These are phyloP conservation scores for Oplegnathus fasciatus DNA, from an alignment of 2,113 vertebrate species.

Conservation along the genomic window DNA sequence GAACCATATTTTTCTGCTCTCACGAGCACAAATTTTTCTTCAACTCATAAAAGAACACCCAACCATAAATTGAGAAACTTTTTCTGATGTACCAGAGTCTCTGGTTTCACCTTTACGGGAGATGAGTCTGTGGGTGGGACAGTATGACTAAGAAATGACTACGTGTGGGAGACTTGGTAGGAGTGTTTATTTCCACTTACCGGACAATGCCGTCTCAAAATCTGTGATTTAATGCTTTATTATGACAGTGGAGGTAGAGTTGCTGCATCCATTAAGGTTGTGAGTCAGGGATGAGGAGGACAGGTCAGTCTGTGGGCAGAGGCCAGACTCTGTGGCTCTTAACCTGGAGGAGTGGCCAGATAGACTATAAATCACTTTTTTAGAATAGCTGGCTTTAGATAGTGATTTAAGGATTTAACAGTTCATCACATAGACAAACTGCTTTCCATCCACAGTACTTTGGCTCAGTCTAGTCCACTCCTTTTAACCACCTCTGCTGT, in stretches of 20 bases:
- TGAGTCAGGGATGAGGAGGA: constrained; percentile 66
- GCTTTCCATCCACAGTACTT: constrained; percentile 32
- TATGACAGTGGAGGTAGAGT: constrained; percentile 57
- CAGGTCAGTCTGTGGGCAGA: constrained; percentile 54
- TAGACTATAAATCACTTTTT: constrained; percentile 50
- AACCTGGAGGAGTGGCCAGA: constrained; percentile 46
- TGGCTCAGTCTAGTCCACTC: constrained; percentile 9
- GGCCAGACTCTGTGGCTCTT: constrained; percentile 60
- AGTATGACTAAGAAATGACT: constrained; percentile 59
- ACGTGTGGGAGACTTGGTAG: constrained; percentile 53
- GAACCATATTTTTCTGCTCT: background rate
- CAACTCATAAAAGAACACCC: constrained; percentile 2
- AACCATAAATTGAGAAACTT: background rate
- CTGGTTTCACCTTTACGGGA: constrained; percentile 65
- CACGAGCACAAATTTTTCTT: background rate
- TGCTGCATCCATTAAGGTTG: constrained; percentile 56
- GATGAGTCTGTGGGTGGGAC: constrained; percentile 64
- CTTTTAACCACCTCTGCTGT: constrained; percentile 9
- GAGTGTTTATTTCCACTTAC: constrained; percentile 73
- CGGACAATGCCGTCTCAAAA: constrained; percentile 53
- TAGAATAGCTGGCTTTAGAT: constrained; percentile 39
- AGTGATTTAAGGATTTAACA: constrained; percentile 49
- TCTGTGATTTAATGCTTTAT: constrained; percentile 63
- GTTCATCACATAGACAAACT: constrained; percentile 51
- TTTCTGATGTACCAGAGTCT: constrained; percentile 35